These are phyloP conservation scores for Chelidonichthys spinosus DNA, from an alignment of 2,797 vertebrate species.

Conservation along the genomic window DNA sequence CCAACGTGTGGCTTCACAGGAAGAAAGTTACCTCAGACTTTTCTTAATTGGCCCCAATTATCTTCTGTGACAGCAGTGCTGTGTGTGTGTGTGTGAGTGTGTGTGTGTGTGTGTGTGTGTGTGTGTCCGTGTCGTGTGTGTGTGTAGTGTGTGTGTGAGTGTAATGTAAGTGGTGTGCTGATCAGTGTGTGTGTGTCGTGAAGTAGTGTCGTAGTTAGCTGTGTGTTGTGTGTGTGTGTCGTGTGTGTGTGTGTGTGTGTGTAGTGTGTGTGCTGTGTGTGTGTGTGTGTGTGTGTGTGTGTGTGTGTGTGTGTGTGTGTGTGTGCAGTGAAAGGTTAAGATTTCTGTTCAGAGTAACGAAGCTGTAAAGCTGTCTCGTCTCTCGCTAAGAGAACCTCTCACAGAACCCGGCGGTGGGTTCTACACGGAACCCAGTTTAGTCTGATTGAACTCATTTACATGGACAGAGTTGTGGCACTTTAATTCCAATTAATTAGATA, in stretches of 20 bases:
- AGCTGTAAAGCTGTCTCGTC: slow-evolving; percentile 48
- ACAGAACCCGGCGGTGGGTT: slow-evolving; percentile 29
- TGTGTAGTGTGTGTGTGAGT: too few relatives aligned
- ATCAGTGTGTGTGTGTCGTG: too few relatives aligned
- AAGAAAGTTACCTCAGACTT: slow-evolving; percentile 61
- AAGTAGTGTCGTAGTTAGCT: too few relatives aligned
- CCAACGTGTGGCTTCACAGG: slow-evolving; percentile 59
- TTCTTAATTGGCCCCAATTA: slow-evolving; percentile 79
- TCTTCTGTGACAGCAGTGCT: slow-evolving; percentile 60
- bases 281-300: too few relatives aligned
- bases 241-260: too few relatives aligned
- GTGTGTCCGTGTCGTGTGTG: background rate
- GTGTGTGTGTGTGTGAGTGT: slow-evolving; percentile 40
- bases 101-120: slow-evolving; percentile 45
- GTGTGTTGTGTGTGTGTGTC: slow-evolving; percentile 44
- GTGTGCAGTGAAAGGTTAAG: slow-evolving; percentile 79
- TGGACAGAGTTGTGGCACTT: background rate
- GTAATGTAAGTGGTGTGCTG: too few relatives aligned
- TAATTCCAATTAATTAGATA: background rate
- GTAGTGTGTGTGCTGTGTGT: too few relatives aligned
- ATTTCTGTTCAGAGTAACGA: slow-evolving; percentile 74
- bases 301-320: slow-evolving; percentile 11
- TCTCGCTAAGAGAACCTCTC: slow-evolving; percentile 4
- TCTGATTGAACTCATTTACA: slow-evolving; percentile 19
- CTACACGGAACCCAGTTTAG: slow-evolving; percentile 17